These are phyloP conservation scores for Drosophila sturtevanti DNA, from an alignment of 1,140 invertebrate genomes.

Conservation along the genomic window DNA sequence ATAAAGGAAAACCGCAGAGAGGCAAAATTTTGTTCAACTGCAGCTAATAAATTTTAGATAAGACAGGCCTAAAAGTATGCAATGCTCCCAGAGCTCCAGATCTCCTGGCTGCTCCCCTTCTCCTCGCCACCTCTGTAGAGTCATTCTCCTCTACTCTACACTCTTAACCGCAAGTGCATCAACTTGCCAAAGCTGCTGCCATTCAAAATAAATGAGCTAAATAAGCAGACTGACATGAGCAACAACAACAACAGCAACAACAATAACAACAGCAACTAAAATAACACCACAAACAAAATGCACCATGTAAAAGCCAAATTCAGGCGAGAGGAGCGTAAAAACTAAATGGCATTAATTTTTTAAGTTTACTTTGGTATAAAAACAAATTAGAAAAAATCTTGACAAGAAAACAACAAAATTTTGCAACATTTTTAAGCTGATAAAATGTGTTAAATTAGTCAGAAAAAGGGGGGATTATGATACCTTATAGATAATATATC, in stretches of 20 bases:
- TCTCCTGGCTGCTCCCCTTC: background rate
- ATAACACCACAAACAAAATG: no score
- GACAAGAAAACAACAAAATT: no score
- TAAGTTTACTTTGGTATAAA: background rate
- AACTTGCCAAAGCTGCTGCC: slow-evolving; percentile 57
- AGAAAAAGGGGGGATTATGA: no score
- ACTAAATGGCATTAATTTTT: background rate
- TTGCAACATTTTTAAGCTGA: no score
- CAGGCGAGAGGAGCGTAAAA: background rate
- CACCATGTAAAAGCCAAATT: slow-evolving; percentile 72
- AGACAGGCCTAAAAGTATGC: slow-evolving; percentile 49
- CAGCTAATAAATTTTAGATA: slow-evolving; percentile 55
- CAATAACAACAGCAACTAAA: background rate
- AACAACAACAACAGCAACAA: slow-evolving; percentile 21
- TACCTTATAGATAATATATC: no score
- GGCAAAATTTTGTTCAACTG: slow-evolving; percentile 36
- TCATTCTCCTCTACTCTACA: slow-evolving; percentile 3
- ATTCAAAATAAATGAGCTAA: slow-evolving; percentile 80
- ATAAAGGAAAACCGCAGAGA: background rate
- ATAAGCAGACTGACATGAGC: slow-evolving; percentile 73
- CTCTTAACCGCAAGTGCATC: slow-evolving; percentile 65
- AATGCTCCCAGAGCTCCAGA: background rate
- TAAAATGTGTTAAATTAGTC: no score
- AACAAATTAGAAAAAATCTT: background rate
- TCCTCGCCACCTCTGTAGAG: no score